Percentiles rank a stretch among this genome's conserved stretches.
Evolutionary conservation across 2,797 vertebrate species (phyloP).

Genomic region (Melanotaenia trifasciata): DNA sequence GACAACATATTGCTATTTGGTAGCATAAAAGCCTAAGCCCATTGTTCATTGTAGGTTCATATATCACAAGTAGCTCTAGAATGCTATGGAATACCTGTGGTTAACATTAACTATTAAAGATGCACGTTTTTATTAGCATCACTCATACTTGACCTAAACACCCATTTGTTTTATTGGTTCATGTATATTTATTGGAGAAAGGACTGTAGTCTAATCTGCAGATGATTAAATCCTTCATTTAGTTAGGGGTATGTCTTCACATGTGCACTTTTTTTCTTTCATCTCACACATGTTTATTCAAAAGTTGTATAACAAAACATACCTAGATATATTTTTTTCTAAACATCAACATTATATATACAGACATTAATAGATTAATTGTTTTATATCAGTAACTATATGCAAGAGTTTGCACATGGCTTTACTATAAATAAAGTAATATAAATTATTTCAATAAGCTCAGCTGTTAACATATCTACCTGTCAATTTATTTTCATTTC

Average conservation of each 20-base stretch:
- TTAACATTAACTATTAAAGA: conserved; percentile 64
- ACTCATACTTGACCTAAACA: conserved; percentile 65
- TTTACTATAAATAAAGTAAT: neutral
- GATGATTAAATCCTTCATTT: conserved; percentile 38
- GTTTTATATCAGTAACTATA: neutral
- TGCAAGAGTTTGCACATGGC: conserved; percentile 46
- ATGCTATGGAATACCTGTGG: conserved; percentile 55
- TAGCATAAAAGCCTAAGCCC: conserved; percentile 77
- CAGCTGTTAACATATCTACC: neutral
- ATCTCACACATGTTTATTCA: neutral
- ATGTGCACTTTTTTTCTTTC: neutral
- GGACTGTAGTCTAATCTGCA: conserved; percentile 47
- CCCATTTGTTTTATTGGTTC: conserved; percentile 56
- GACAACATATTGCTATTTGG: conserved; percentile 84
- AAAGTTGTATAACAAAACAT: neutral
- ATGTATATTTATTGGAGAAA: conserved; percentile 48
- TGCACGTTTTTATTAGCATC: conserved; percentile 38
- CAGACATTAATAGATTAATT: neutral
- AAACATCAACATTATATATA: neutral
- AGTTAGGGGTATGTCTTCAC: conserved; percentile 18
- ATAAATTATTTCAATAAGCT: neutral
- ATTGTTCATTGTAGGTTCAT: conserved; percentile 80
- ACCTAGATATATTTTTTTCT: neutral
- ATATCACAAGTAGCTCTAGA: conserved; percentile 68
- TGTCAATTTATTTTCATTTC: neutral